Evolutionary conservation across 2,888 invertebrate genomes (phyloP).

Genomic region (Sympetrum striolatum): DNA sequence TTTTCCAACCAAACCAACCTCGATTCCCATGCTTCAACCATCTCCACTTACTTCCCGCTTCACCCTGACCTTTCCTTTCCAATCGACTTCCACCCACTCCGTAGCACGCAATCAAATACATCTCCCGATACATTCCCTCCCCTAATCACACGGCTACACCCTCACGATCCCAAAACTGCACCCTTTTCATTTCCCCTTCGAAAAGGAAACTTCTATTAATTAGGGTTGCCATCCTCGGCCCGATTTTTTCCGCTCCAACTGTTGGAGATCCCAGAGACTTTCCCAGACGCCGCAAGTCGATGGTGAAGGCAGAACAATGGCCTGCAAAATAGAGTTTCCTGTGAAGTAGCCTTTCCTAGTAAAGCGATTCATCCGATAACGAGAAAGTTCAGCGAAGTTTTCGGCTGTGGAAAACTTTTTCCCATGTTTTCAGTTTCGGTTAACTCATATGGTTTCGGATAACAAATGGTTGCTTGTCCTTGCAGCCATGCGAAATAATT

Average conservation of each 20-base stretch:
- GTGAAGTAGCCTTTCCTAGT: too few species aligned
- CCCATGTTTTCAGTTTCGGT: too few species aligned
- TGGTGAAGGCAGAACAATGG: too few species aligned
- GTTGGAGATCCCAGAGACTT: too few species aligned
- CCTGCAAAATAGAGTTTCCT: too few species aligned
- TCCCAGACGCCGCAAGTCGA: too few species aligned
- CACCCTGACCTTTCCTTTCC: conserved; percentile 31
- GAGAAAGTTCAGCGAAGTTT: too few species aligned
- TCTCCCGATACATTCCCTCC: background rate
- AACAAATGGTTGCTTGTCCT: too few species aligned
- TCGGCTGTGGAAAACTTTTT: too few species aligned
- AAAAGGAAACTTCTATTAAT: background rate
- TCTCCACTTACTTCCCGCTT: background rate
- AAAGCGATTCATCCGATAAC: too few species aligned
- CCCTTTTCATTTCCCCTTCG: background rate
- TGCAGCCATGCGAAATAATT: too few species aligned
- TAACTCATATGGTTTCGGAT: too few species aligned
- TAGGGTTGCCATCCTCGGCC: background rate
- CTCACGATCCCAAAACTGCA: background rate
- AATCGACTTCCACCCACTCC: background rate
- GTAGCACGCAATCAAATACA: background rate
- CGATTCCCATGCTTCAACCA: background rate
- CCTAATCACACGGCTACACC: background rate
- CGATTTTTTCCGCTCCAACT: background rate
- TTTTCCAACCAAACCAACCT: background rate